Evolutionary conservation across 2,797 vertebrate species (phyloP).

Genomic region (Rhodeus uyekii): DNA sequence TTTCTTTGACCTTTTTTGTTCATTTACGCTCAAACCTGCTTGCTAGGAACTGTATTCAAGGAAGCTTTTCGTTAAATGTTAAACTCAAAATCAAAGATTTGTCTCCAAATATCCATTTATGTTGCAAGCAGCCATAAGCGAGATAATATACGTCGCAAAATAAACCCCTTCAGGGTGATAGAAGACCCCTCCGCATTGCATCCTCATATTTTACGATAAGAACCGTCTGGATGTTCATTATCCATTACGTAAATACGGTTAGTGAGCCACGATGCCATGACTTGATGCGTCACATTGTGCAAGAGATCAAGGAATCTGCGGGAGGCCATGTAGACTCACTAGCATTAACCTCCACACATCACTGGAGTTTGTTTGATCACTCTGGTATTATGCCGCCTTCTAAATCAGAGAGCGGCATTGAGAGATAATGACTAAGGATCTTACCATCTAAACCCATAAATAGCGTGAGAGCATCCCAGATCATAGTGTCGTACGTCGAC

Average conservation of each 20-base stretch:
- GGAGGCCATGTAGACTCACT: background rate
- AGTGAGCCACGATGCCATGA: background rate
- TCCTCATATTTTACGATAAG: background rate
- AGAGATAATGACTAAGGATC: conserved; percentile 49
- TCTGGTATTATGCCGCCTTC: conserved; percentile 29
- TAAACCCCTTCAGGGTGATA: background rate
- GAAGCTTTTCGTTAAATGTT: background rate
- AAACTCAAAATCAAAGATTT: background rate
- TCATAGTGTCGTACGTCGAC: conserved; percentile 8
- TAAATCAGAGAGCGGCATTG: conserved; percentile 27
- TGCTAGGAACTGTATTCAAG: background rate
- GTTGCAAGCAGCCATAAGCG: background rate
- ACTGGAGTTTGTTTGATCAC: conserved; percentile 13
- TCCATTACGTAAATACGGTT: background rate
- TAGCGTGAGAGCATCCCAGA: conserved; percentile 28
- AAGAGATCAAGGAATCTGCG: background rate
- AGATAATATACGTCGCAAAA: background rate
- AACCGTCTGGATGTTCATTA: background rate
- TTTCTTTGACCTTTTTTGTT: background rate
- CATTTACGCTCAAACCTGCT: background rate
- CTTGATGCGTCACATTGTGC: background rate
- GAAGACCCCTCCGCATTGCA: background rate
- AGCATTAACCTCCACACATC: conserved; percentile 20
- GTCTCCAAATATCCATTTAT: background rate
- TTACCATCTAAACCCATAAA: conserved; percentile 3